A percentile compares a stretch with the other conserved stretches of the same genome.
Conservation (phyloP, 2,113 vertebrate genomes). For the Nipponia nippon region DNA sequence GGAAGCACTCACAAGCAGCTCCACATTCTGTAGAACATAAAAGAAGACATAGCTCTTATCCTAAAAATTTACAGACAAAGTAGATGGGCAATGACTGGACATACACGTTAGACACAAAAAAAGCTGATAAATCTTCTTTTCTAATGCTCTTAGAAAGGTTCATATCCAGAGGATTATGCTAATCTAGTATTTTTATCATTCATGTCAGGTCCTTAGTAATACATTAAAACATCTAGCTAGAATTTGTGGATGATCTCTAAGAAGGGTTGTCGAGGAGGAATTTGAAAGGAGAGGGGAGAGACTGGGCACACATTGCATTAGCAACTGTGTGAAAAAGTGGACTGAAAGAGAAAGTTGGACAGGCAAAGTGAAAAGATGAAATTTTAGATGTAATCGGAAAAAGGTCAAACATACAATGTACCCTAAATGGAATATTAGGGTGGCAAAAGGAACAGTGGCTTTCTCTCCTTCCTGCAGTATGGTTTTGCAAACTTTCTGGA, state of each 20-base stretch:
- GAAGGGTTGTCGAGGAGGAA: not conserved
- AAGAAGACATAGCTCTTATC: not conserved
- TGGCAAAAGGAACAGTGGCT: not conserved
- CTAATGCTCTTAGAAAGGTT: not conserved
- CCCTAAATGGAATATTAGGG: not conserved
- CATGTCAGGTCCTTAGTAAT: not conserved
- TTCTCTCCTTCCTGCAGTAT: not conserved
- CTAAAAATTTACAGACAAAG: not conserved
- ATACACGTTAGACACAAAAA: fast-evolving
- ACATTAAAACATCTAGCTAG: not conserved
- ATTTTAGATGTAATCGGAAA: not conserved
- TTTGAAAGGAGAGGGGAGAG: not conserved
- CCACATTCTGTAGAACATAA: not conserved
- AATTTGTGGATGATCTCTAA: not conserved
- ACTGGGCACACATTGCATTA: not conserved
- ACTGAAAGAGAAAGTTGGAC: not conserved
- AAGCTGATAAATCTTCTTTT: not conserved
- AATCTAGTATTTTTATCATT: not conserved
- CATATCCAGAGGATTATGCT: not conserved
- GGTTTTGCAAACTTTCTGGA: not conserved
- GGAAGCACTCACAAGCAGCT: not conserved
- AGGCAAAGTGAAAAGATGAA: not conserved
- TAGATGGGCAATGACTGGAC: not conserved
- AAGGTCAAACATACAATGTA: not conserved
- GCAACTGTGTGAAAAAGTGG: not conserved